A percentile compares a stretch with the other conserved stretches of the same genome.
phyloP scores from a whole-genome alignment of 1,140 invertebrate genomes.

The Cydia strobilella region DNA sequence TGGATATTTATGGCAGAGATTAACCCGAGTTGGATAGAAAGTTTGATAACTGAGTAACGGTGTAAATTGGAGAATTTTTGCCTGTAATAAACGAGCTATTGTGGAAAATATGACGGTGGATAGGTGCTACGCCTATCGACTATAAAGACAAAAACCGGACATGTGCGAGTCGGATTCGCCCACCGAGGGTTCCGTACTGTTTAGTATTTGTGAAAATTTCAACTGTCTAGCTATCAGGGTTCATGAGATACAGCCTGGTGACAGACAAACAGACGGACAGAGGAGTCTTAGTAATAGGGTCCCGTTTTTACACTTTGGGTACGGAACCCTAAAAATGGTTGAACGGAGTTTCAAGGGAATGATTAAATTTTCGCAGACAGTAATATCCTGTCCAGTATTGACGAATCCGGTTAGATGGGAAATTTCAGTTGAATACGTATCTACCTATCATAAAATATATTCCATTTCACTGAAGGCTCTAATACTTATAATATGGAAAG shows the following conservation, averaged over 20 bases:
- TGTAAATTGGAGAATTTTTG: not conserved
- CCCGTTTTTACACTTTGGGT: too few relatives aligned
- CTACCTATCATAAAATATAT: not conserved
- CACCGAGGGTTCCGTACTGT: too few relatives aligned
- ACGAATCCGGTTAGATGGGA: conserved; percentile 16
- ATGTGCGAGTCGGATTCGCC: too few relatives aligned
- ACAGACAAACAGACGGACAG: too few relatives aligned
- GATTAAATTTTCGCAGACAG: conserved; percentile 50
- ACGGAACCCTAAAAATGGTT: too few relatives aligned
- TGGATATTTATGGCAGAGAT: conserved; percentile 18
- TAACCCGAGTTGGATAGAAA: conserved; percentile 19
- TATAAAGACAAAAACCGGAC: not conserved
- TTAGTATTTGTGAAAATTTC: too few relatives aligned
- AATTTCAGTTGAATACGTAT: conserved; percentile 11
- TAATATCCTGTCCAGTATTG: conserved; percentile 57
- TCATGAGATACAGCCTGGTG: too few relatives aligned
- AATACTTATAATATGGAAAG: too few relatives aligned
- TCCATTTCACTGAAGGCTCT: too few relatives aligned
- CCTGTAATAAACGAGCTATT: not conserved
- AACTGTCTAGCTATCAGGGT: too few relatives aligned
- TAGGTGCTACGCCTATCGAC: not conserved
- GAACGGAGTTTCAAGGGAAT: not conserved
- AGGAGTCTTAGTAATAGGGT: too few relatives aligned
- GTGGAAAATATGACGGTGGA: not conserved
- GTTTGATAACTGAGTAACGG: conserved; percentile 3